phyloP scores from a whole-genome alignment of 2,113 vertebrate genomes.

The Ramphastos sulfuratus region DNA sequence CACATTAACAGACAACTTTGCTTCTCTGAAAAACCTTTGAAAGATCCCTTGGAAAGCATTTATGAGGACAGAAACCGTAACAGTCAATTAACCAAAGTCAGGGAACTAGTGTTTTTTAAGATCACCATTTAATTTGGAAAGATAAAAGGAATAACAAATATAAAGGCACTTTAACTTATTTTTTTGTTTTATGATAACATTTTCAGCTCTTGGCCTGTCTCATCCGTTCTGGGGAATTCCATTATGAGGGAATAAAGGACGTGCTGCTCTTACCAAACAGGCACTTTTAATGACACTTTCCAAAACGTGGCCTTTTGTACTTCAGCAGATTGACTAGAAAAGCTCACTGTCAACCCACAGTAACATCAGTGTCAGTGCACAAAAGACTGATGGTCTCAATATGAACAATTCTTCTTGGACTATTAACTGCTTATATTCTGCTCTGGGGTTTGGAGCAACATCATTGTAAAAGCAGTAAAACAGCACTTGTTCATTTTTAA shows the following conservation, averaged over 20 bases:
- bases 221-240: slow-evolving; percentile 39
- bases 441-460: background rate
- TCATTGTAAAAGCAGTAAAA: background rate
- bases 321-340: slow-evolving; percentile 50
- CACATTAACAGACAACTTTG: slow-evolving; percentile 3
- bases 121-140: slow-evolving; percentile 23
- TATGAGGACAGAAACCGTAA: slow-evolving; percentile 2
- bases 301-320: slow-evolving; percentile 59
- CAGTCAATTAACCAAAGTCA: background rate
- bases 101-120: background rate
- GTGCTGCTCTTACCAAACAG: slow-evolving; percentile 57
- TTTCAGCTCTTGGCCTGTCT: slow-evolving; percentile 39
- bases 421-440: slow-evolving; percentile 4
- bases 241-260: slow-evolving; percentile 56
- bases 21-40: background rate
- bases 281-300: slow-evolving; percentile 61
- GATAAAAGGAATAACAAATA: background rate
- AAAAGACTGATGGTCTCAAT: slow-evolving; percentile 32
- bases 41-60: background rate
- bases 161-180: slow-evolving; percentile 5
- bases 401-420: slow-evolving; percentile 35
- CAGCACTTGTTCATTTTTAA: background rate
- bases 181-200: background rate
- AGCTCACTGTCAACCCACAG: slow-evolving; percentile 68
- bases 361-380: slow-evolving; percentile 59